Evolutionary conservation across 2,888 invertebrate species (phyloP), one percentile per base, ranked within the genome.

Genomic region (Dryomyza anilis): DNA sequence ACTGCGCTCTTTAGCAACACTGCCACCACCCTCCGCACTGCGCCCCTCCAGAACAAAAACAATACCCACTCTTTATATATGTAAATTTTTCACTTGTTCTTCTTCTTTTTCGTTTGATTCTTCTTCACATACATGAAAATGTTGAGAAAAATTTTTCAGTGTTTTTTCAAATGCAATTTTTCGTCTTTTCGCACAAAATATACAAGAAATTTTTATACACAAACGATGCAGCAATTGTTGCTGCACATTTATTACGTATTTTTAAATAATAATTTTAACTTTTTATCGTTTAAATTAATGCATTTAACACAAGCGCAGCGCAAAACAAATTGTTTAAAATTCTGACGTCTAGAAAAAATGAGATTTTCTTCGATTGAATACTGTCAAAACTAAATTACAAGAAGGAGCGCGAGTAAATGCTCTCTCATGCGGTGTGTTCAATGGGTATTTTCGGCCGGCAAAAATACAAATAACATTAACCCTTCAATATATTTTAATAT

Each of bases 81-180:
- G 36, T 55, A 36, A 36, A 19, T 33, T 62, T 62, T 43, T 52
- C 36, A 14, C 30, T 57, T n/a, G 8, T 30, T 25, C 21, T 52
- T 36, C 14, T 55, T 30, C 52, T 52, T n/a, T n/a, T n/a, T n/a
- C n/a, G n/a, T n/a, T 45, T 48, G 48, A 23, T 59, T 14, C 48
- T 45, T 19, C 29, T 43, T 45, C 62, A n/a, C 30, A 23, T 19
- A 25, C 25, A 16, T 12, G 45, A n/a, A 14, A 45, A n/a, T 16
- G 30, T 21, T 55, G 16, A 55, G 21, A 57, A 36, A 57, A 52
- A 19, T 50, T 45, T 16, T 55, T 10, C 27, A 8, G 46, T 21
- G n/a, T 19, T 59, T 58, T 59, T 59, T 64, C 65, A 68, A 66
- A 53, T 58, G 58, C 56, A 66, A 64, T 63, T 66, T 66, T 55